phyloP scores from a whole-genome alignment of 2,113 vertebrate genomes.

The Astatoreochromis straeleni region DNA sequence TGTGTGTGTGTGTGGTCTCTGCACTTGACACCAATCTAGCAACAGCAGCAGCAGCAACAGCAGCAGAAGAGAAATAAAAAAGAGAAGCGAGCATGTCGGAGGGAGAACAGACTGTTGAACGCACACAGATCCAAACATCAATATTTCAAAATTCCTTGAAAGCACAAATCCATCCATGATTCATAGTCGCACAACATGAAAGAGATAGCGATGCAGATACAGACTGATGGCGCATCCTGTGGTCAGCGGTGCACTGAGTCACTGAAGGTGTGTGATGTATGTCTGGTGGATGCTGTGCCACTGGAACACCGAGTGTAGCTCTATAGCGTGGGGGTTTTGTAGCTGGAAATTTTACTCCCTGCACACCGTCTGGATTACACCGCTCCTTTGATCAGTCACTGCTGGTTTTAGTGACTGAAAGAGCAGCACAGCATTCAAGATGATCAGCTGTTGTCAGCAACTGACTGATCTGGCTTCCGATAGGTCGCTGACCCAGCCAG shows the following conservation, averaged over 20 bases:
- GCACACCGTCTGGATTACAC: neutral
- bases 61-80: neutral
- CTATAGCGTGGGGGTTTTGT: neutral
- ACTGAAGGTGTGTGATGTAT: neutral
- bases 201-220: neutral
- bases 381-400: neutral
- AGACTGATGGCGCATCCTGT: neutral
- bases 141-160: conserved; percentile 55
- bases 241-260: conserved; percentile 7
- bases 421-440: neutral
- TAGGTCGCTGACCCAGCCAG: neutral
- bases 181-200: neutral
- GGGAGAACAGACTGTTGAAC: conserved; percentile 1
- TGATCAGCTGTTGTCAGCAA: neutral
- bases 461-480: neutral
- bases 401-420: neutral
- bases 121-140: conserved; percentile 33
- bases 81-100: neutral
- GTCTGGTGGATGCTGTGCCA: neutral
- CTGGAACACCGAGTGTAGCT: neutral
- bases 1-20: neutral
- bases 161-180: conserved; percentile 40
- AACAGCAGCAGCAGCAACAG: neutral
- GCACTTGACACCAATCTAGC: conserved; percentile 53
- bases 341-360: neutral